These are phyloP conservation scores for Botrylloides violaceus DNA, from an alignment of 23 tunicate genomes.

Conservation along the genomic window DNA sequence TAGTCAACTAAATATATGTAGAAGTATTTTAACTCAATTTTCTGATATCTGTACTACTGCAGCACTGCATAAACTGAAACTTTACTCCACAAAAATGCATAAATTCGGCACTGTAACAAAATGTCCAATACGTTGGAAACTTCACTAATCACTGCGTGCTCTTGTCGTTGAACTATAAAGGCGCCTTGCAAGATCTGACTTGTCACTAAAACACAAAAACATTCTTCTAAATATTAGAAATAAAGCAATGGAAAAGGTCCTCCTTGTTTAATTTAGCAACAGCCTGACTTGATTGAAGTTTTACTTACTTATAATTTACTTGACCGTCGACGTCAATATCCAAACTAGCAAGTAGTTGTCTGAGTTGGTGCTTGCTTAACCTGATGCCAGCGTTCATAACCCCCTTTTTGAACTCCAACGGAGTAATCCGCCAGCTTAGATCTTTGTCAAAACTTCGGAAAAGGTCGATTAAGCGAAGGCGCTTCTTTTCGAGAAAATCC, in stretches of 20 bases:
- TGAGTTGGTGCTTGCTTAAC: conserved; percentile 38
- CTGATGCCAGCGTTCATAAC: conserved; percentile 52
- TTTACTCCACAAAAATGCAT: too few relatives aligned
- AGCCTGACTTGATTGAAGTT: background rate
- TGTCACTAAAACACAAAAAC: background rate
- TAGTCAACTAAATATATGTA: too few relatives aligned
- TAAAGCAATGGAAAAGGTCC: too few relatives aligned
- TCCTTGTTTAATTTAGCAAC: background rate
- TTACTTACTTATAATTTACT: conserved; percentile 55
- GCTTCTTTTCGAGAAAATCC: conserved; percentile 62
- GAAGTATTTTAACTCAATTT: too few relatives aligned
- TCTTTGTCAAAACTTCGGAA: conserved; percentile 79
- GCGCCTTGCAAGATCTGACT: background rate
- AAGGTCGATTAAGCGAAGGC: conserved; percentile 60
- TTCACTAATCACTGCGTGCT: too few relatives aligned
- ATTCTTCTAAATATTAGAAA: background rate
- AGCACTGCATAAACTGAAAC: too few relatives aligned
- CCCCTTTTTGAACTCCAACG: conserved; percentile 57
- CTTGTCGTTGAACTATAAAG: background rate
- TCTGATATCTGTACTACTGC: too few relatives aligned
- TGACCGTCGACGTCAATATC: conserved; percentile 67
- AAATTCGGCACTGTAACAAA: too few relatives aligned
- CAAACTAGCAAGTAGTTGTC: conserved; percentile 26
- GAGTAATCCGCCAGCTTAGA: conserved; percentile 74
- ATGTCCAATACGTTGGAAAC: too few relatives aligned